Evolutionary conservation across 2,797 vertebrate genomes (phyloP).

Genomic region (Hybognathus amarus): DNA sequence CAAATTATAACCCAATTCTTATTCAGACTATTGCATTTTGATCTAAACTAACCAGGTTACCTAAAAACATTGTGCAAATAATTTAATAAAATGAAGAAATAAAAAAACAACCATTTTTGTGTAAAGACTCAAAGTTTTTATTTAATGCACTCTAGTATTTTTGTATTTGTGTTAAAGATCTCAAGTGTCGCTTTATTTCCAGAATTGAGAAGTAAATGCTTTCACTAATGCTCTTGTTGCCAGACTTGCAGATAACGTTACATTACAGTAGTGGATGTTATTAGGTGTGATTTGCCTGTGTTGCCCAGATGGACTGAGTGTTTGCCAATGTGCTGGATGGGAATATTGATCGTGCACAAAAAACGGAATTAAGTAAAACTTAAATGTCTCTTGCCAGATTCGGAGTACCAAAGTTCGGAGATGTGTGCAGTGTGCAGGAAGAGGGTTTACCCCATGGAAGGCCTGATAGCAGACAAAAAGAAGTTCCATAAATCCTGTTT

Average conservation of each 20-base stretch:
- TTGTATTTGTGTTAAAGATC: neutral
- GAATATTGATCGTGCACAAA: slow-evolving; percentile 2
- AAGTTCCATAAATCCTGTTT: slow-evolving; percentile 98
- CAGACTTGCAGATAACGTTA: neutral
- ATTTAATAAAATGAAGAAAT: neutral
- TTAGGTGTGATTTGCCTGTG: neutral
- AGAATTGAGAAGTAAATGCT: neutral
- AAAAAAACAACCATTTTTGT: neutral
- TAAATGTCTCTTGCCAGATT: slow-evolving; percentile 70
- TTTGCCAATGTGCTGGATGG: neutral
- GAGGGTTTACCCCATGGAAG: slow-evolving; percentile 97
- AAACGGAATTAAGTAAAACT: neutral
- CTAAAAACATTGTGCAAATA: neutral
- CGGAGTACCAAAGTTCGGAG: slow-evolving; percentile 89
- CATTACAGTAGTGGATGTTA: neutral
- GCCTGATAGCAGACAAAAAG: slow-evolving; percentile 91
- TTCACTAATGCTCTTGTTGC: neutral
- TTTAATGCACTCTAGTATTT: neutral
- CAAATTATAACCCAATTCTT: slow-evolving; percentile 1
- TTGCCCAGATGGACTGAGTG: neutral
- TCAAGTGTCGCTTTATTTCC: neutral
- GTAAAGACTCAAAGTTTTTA: neutral
- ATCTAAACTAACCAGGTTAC: neutral
- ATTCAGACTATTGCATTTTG: neutral
- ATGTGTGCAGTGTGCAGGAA: slow-evolving; percentile 88